Evolutionary conservation across 2,113 vertebrate genomes (phyloP).

Genomic region (Synchiropus splendidus): DNA sequence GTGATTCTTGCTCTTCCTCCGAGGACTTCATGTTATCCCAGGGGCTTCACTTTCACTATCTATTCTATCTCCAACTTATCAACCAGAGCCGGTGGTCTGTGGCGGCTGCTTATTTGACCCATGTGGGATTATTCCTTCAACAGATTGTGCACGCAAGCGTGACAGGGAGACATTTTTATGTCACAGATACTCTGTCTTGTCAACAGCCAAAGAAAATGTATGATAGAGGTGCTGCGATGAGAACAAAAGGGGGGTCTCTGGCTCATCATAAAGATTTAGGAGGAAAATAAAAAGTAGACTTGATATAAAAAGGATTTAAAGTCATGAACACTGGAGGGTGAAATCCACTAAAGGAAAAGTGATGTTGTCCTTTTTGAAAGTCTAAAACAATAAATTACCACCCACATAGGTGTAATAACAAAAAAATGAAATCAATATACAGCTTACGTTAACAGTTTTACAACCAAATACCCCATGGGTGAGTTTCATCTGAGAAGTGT

Average conservation of each 20-base stretch:
- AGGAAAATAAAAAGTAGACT: neutral
- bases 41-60: slow-evolving; percentile 25
- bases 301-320: neutral
- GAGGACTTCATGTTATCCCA: neutral
- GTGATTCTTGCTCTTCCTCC: no score
- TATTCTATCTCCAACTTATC: slow-evolving; percentile 22
- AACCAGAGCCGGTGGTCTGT: slow-evolving; percentile 33
- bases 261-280: neutral
- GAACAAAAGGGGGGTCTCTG: neutral
- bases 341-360: neutral
- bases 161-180: slow-evolving; percentile 25
- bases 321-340: neutral
- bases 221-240: slow-evolving; percentile 30
- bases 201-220: slow-evolving; percentile 29
- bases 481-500: no score
- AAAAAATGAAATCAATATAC: no score
- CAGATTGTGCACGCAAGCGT: slow-evolving; percentile 30
- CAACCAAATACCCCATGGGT: no score
- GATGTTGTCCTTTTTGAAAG: no score
- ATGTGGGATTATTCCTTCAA: slow-evolving; percentile 32
- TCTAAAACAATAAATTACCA: no score
- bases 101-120: slow-evolving; percentile 25
- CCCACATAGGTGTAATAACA: no score
- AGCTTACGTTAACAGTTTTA: no score
- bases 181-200: slow-evolving; percentile 40